Conservation (phyloP, 2,113 vertebrate species). For the Oreochromis niloticus region DNA sequence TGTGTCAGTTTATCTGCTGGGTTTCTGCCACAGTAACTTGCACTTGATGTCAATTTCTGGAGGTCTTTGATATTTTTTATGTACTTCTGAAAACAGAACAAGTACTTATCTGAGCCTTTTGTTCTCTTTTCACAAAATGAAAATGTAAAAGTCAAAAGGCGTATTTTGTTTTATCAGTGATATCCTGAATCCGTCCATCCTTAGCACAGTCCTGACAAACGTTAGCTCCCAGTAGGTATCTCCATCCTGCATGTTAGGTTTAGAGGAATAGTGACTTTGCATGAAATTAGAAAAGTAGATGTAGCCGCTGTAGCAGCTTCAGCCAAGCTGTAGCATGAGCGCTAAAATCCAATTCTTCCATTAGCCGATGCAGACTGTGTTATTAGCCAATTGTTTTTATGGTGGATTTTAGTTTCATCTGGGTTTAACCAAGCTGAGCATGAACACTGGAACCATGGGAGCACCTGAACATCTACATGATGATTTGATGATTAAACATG, state of each 20-base stretch:
- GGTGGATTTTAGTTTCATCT: background rate
- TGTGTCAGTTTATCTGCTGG: background rate
- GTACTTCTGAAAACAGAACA: background rate
- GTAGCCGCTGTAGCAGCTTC: background rate
- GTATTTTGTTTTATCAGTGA: background rate
- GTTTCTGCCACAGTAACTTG: background rate
- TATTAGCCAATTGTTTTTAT: background rate
- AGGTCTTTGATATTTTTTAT: background rate
- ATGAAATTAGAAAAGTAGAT: background rate
- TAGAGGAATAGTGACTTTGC: background rate
- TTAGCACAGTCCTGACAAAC: background rate
- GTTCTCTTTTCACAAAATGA: background rate
- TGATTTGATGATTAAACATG: background rate
- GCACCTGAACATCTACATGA: background rate
- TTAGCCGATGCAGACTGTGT: background rate
- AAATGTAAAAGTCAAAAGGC: background rate
- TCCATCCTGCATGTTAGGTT: background rate
- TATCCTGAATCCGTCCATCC: background rate
- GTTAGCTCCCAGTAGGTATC: background rate
- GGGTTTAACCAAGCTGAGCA: background rate
- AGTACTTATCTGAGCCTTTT: background rate
- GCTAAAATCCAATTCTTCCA: background rate
- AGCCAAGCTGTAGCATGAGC: background rate
- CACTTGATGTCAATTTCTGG: background rate
- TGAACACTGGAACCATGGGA: background rate